Evolutionary conservation across 2,888 invertebrate genomes (phyloP), one percentile per base, ranked within the genome.

Genomic region (Hirtodrosophila alboralis): DNA sequence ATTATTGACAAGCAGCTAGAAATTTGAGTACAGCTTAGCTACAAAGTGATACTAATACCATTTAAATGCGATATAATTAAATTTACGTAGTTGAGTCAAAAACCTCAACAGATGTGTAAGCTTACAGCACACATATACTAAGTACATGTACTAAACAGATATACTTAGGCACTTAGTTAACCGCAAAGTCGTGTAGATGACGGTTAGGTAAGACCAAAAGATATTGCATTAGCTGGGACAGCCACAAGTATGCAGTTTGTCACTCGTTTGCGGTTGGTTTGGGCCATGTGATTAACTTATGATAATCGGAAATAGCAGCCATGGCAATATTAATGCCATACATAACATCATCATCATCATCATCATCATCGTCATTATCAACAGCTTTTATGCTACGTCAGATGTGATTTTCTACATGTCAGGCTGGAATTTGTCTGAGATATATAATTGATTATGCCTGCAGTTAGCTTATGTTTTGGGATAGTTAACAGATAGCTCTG

Each of bases 231-330:
- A 49, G 47, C 36, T 27, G 51, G 16, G 41, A 44, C 44, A 54
- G 49, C 78, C 71, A 65, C 83, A 75, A 74, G 65, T 53, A 64
- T 81, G 70, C 65, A 71, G 57, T 45, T n/a, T 57, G 65, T 61
- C 61, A 61, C 36, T 52, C 41, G 54, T 18, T 53, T 58, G 83
- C 48, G 77, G 77, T 77, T 62, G 27, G 58, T 23, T 40, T 40
- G 41, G 58, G 47, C 34, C 48, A 37, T 49, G 43, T 53, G 56
- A 76, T 73, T 84, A 69, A 64, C 81, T 73, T 75, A 51, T 58
- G 56, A 73, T 68, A 79, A 67, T 67, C 57, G 51, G 37, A 62
- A 69, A 54, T 33, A 30, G 48, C 34, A 16, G 30, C 21, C 23
- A 28, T 52, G 9, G 7, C 34, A 36, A 31, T 34, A 31, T 43